These are phyloP conservation scores for Colletes collaris DNA, from an alignment of 2,888 invertebrate genomes.

Conservation along the genomic window DNA sequence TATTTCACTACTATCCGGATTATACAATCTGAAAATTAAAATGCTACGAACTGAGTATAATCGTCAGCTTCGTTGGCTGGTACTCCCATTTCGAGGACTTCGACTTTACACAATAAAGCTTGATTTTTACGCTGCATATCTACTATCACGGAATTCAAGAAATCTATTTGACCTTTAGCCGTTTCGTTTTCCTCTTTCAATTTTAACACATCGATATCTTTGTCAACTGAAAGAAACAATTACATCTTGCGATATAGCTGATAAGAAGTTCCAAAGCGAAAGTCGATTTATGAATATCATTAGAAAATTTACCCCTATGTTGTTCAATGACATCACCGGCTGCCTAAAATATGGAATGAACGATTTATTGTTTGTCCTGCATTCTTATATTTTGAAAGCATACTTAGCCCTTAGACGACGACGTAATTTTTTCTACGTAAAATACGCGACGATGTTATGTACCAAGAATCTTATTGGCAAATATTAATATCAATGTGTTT, in stretches of 20 bases:
- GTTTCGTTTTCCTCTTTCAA: constrained; percentile 87
- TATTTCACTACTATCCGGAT: not conserved
- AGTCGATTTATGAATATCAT: not conserved
- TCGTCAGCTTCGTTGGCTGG: constrained; percentile 83
- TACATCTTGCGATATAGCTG: constrained; percentile 1
- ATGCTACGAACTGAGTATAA: constrained; percentile 81
- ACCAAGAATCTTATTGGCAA: no score
- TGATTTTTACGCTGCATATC: constrained; percentile 98
- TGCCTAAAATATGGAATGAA: constrained; percentile 55
- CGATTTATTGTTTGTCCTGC: constrained; percentile 26
- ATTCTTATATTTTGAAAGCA: constrained; percentile 19
- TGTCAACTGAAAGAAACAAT: constrained; percentile 47
- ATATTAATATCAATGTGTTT: no score
- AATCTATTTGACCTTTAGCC: constrained; percentile 91
- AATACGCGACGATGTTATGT: no score
- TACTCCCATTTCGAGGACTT: constrained; percentile 89
- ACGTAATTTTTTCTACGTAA: no score
- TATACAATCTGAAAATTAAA: not conserved
- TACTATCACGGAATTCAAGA: constrained; percentile 97
- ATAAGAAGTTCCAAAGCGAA: not conserved
- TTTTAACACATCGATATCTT: constrained; percentile 62
- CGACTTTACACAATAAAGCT: constrained; percentile 90
- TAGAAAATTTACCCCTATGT: constrained; percentile 64
- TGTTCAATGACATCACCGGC: constrained; percentile 67
- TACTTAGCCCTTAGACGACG: not conserved